Conservation (phyloP, 2,113 vertebrate species). For the Puntigrus tetrazona region DNA sequence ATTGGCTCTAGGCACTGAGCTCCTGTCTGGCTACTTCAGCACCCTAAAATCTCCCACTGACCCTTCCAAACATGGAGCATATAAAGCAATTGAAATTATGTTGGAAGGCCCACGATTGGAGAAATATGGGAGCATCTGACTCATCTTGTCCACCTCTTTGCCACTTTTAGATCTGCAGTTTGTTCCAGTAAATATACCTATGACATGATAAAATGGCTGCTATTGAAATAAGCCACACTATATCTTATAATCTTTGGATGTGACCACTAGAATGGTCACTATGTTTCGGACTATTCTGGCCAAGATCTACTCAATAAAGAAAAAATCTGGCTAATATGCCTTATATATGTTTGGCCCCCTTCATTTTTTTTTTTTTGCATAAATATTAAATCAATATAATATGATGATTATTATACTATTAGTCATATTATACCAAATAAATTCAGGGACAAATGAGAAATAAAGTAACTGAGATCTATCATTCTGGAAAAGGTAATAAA, state of each 20-base stretch:
- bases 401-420: too few relatives aligned
- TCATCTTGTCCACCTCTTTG: not conserved
- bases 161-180: slow-evolving; percentile 9
- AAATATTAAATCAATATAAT: too few relatives aligned
- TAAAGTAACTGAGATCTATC: too few relatives aligned
- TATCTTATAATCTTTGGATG: slow-evolving; percentile 5
- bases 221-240: not conserved
- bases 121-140: slow-evolving; percentile 19
- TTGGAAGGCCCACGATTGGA: not conserved
- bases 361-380: too few relatives aligned
- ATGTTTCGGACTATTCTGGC: not conserved
- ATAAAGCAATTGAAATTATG: not conserved
- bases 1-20: not conserved
- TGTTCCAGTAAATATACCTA: slow-evolving; percentile 11
- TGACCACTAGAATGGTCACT: not conserved
- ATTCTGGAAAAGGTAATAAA: too few relatives aligned
- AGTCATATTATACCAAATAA: too few relatives aligned
- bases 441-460: too few relatives aligned
- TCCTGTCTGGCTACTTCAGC: not conserved
- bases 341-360: too few relatives aligned
- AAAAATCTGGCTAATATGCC: not conserved
- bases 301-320: not conserved
- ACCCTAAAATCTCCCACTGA: not conserved
- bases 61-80: not conserved
- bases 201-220: slow-evolving; percentile 30